Evolutionary conservation across 1,140 invertebrate species (phyloP).

Genomic region (Nomia melanderi): DNA sequence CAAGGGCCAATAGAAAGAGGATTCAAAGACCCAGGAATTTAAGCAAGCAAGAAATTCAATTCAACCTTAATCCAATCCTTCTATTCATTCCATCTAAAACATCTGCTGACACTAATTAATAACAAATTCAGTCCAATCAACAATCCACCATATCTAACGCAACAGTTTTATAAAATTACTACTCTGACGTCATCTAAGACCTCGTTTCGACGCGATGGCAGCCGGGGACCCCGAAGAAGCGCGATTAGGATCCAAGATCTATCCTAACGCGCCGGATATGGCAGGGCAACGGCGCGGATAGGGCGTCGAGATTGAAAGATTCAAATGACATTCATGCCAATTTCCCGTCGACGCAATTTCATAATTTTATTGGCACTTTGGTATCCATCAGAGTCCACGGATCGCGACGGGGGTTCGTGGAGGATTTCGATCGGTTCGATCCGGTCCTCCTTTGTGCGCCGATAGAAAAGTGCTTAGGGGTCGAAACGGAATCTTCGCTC

Average conservation of each 20-base stretch:
- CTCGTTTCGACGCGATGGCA: too few species aligned
- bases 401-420: slow-evolving; percentile 43
- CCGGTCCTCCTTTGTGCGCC: slow-evolving; percentile 17
- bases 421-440: slow-evolving; percentile 50
- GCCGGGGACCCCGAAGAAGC: too few species aligned
- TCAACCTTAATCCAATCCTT: too few species aligned
- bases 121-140: too few species aligned
- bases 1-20: too few species aligned
- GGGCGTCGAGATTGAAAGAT: slow-evolving; percentile 77
- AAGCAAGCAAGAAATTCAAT: too few species aligned
- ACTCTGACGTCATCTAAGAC: too few species aligned
- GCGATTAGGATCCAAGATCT: slow-evolving; percentile 38
- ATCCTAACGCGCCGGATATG: slow-evolving; percentile 44
- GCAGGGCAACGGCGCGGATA: slow-evolving; percentile 46
- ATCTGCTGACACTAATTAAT: too few species aligned
- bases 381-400: slow-evolving; percentile 62
- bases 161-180: too few species aligned
- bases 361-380: slow-evolving; percentile 80
- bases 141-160: too few species aligned
- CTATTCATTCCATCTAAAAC: too few species aligned
- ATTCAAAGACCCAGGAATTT: too few species aligned
- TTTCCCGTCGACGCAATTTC: slow-evolving; percentile 75
- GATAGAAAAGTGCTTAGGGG: slow-evolving; percentile 63
- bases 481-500: slow-evolving; percentile 65
- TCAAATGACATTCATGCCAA: slow-evolving; percentile 74